A percentile compares a stretch with the other conserved stretches of the same genome.
Evolutionary conservation across 2,797 vertebrate genomes (phyloP).

Genomic region (Oreochromis mossambicus): DNA sequence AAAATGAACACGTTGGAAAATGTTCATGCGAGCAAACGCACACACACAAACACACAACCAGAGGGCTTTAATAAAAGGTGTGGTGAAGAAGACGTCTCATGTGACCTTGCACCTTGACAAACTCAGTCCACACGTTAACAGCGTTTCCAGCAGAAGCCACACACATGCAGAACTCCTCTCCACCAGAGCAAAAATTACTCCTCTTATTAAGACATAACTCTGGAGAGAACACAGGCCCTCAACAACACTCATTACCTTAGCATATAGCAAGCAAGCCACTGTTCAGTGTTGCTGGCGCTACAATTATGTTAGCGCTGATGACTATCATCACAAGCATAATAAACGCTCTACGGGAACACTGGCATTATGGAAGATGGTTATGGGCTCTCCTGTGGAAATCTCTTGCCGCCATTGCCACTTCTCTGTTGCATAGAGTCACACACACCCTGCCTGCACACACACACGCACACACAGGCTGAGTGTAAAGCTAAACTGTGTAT

Average conservation of each 20-base stretch:
- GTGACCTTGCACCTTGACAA: conserved; percentile 1
- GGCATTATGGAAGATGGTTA: conserved; percentile 40
- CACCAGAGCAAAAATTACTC: conserved; percentile 23
- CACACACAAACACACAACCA: not conserved
- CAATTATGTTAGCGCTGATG: conserved; percentile 58
- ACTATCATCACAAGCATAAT: conserved; percentile 67
- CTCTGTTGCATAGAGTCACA: not conserved
- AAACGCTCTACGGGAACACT: conserved; percentile 34
- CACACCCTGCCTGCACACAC: not conserved
- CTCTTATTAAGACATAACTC: conserved; percentile 57
- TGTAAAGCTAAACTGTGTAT: conserved; percentile 20
- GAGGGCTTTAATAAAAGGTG: conserved; percentile 46
- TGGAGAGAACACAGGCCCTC: conserved; percentile 12
- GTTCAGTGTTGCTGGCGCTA: conserved; percentile 24
- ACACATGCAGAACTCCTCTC: not conserved
- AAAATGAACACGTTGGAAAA: conserved; percentile 26
- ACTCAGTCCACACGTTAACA: not conserved
- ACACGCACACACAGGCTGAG: not conserved
- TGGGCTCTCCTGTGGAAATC: conserved; percentile 29
- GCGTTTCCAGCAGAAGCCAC: not conserved
- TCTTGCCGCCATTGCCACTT: conserved; percentile 3
- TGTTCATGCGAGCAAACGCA: not conserved
- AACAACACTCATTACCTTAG: conserved; percentile 46
- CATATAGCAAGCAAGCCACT: conserved; percentile 19
- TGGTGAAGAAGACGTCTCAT: conserved; percentile 15